A percentile compares a stretch with the other conserved stretches of the same genome.
phyloP scores from a whole-genome alignment of 2,888 invertebrate species.

The Brassicogethes aeneus region DNA sequence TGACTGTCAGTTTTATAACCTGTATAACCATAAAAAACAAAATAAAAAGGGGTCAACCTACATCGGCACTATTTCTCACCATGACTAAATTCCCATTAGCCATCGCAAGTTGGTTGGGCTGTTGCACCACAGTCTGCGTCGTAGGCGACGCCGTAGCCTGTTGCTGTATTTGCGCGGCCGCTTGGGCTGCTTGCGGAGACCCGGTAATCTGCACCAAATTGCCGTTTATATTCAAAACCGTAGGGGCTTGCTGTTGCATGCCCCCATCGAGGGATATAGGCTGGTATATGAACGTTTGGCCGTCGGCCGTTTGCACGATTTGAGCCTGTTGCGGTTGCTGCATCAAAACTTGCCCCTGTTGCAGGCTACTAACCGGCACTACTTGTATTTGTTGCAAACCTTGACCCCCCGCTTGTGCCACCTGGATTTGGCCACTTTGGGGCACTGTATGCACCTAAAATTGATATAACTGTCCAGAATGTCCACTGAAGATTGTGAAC shows the following conservation, averaged over 20 bases:
- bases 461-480: too few relatives aligned
- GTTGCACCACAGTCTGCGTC: conserved; percentile 39
- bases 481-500: too few relatives aligned
- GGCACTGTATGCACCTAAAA: conserved; percentile 51
- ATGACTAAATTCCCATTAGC: conserved; percentile 68
- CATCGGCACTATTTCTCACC: conserved; percentile 47
- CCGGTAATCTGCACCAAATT: conserved; percentile 62
- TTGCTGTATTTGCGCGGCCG: conserved; percentile 32
- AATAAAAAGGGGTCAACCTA: conserved; percentile 17
- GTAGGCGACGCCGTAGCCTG: conserved; percentile 37
- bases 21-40: too few relatives aligned
- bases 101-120: conserved; percentile 46
- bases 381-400: conserved; percentile 65
- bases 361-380: conserved; percentile 58
- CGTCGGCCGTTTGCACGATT: conserved; percentile 83
- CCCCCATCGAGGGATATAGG: conserved; percentile 53
- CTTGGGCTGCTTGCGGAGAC: conserved; percentile 28
- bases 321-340: conserved; percentile 64
- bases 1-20: background rate
- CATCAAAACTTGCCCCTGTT: conserved; percentile 51
- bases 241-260: conserved; percentile 52
- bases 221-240: conserved; percentile 69
- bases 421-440: conserved; percentile 52
- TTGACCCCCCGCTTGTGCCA: conserved; percentile 50
- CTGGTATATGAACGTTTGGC: conserved; percentile 87